These are phyloP conservation scores for Mionectes olivaceus DNA, from an alignment of 2,797 vertebrate species.

Conservation along the genomic window DNA sequence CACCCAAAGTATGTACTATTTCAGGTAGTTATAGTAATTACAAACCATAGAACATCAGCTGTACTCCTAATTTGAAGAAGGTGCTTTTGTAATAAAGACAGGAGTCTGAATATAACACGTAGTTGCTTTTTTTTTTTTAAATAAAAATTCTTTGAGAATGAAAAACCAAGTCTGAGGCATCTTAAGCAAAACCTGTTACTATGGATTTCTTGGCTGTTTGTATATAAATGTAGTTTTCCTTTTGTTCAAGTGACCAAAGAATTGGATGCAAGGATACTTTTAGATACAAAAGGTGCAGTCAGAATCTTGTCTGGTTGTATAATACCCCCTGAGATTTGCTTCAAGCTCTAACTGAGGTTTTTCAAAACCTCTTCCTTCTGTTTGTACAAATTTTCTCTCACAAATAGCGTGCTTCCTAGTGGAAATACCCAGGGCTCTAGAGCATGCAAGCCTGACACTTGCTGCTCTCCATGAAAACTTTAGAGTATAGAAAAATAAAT, in stretches of 20 bases:
- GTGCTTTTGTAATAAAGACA: neutral
- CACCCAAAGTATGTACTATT: neutral
- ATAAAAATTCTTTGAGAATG: neutral
- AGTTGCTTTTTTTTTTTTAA: neutral
- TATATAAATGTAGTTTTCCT: neutral
- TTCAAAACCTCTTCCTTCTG: neutral
- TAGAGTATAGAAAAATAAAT: neutral
- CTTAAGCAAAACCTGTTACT: neutral
- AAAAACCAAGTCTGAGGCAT: neutral
- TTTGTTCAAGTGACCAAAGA: neutral
- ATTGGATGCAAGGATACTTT: neutral
- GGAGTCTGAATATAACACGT: neutral
- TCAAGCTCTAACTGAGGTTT: neutral
- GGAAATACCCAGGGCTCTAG: neutral
- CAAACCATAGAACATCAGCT: neutral
- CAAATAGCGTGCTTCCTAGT: neutral
- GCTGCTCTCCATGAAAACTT: conserved; percentile 8
- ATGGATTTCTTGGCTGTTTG: neutral
- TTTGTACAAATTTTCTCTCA: neutral
- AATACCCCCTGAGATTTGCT: neutral
- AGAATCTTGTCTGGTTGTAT: neutral
- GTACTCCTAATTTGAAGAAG: neutral
- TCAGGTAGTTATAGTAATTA: neutral
- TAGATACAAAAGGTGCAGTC: neutral
- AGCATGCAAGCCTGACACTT: neutral